A percentile compares a stretch with the other conserved stretches of the same genome.
Evolutionary conservation across 2,888 invertebrate species (phyloP).

Genomic region (Protophormia terraenovae): DNA sequence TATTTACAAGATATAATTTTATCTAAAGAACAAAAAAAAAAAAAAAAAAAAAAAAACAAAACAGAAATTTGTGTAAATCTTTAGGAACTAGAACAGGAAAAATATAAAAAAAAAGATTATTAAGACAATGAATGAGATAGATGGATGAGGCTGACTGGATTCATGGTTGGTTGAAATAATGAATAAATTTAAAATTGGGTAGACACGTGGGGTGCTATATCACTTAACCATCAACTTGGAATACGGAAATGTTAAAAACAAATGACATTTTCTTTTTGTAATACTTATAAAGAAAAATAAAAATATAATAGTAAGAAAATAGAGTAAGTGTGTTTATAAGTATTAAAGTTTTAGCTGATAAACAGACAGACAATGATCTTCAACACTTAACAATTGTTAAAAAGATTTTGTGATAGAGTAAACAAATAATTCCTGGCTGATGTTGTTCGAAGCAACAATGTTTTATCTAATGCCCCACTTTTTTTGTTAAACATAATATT

Average conservation of each 20-base stretch:
- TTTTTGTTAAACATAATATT: constrained; percentile 33
- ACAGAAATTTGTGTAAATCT: background rate
- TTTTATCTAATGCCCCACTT: constrained; percentile 24
- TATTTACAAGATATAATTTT: constrained; percentile 41
- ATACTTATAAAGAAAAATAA: background rate
- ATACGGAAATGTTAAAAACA: constrained; percentile 57
- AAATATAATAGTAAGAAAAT: background rate
- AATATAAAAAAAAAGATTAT: background rate
- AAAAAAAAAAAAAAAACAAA: background rate
- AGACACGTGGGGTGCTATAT: constrained; percentile 55
- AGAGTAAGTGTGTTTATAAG: background rate
- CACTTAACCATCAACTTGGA: constrained; percentile 45
- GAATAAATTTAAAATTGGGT: constrained; percentile 27
- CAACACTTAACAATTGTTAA: constrained; percentile 36
- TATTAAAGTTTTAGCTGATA: background rate
- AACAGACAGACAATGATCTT: constrained; percentile 49
- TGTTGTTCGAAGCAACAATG: background rate
- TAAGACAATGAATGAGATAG: background rate
- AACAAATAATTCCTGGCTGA: constrained; percentile 11
- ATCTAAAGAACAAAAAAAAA: too few species aligned
- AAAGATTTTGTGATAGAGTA: background rate
- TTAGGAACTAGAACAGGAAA: background rate
- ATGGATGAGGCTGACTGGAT: background rate
- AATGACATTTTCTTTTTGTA: constrained; percentile 55
- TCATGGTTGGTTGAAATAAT: constrained; percentile 34